These are phyloP conservation scores for Aplocera efformata DNA, from an alignment of 2,888 invertebrate genomes.

Conservation along the genomic window DNA sequence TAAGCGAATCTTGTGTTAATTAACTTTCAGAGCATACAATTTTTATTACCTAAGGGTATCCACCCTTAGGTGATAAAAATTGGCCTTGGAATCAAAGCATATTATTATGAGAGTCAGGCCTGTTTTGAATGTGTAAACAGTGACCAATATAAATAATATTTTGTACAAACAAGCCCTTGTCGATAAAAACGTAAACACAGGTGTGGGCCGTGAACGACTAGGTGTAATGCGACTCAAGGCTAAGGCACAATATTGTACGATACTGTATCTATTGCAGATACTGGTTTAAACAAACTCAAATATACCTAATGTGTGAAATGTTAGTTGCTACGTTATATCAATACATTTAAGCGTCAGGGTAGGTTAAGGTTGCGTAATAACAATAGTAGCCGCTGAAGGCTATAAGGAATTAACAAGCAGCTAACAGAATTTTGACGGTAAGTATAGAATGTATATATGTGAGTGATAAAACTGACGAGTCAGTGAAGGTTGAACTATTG, in stretches of 20 bases:
- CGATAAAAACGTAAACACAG: constrained; percentile 56
- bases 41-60: no score
- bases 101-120: no score
- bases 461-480: constrained; percentile 38
- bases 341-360: constrained; percentile 34
- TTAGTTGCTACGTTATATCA: constrained; percentile 24
- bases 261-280: constrained; percentile 45
- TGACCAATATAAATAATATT: constrained; percentile 16
- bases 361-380: constrained; percentile 25
- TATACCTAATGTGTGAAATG: constrained; percentile 33
- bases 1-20: no score
- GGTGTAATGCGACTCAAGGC: constrained; percentile 55
- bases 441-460: constrained; percentile 31
- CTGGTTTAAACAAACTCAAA: constrained; percentile 28
- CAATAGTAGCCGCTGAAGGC: constrained; percentile 17
- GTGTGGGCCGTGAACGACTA: constrained; percentile 44
- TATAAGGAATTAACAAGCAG: constrained; percentile 28
- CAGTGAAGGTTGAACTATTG: constrained; percentile 47
- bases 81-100: no score
- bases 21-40: no score
- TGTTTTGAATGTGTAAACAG: constrained; percentile 9
- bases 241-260: constrained; percentile 36
- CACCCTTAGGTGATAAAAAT: no score
- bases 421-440: constrained; percentile 32
- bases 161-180: constrained; percentile 31